A percentile compares a stretch with the other conserved stretches of the same genome.
Evolutionary conservation across 2,113 vertebrate genomes (phyloP).

Genomic region (Zapus hudsonius): DNA sequence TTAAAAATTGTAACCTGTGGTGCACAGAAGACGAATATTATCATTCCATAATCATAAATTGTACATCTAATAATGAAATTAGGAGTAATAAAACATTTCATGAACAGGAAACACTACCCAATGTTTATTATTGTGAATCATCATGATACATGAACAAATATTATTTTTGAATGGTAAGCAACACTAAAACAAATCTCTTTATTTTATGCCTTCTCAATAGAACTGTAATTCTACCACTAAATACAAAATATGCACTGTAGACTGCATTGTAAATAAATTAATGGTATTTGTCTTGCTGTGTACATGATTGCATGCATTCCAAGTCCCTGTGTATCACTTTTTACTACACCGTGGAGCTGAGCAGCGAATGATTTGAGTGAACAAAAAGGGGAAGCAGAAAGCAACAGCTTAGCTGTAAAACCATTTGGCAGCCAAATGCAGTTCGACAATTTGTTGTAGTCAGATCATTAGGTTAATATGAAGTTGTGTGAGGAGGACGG

Average conservation of each 20-base stretch:
- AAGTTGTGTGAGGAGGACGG: constrained; percentile 57
- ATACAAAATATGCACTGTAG: constrained; percentile 43
- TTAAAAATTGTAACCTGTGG: constrained; percentile 40
- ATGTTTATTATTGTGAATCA: constrained; percentile 63
- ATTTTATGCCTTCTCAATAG: constrained; percentile 57
- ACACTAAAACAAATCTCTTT: constrained; percentile 54
- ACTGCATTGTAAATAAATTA: constrained; percentile 64
- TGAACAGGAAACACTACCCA: neutral
- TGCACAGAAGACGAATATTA: constrained; percentile 6
- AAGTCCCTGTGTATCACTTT: constrained; percentile 62
- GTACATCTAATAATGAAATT: constrained; percentile 56
- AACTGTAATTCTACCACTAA: constrained; percentile 63
- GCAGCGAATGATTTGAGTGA: constrained; percentile 70
- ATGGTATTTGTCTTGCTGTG: constrained; percentile 65
- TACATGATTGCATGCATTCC: constrained; percentile 63
- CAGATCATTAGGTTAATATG: constrained; percentile 77
- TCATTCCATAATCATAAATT: constrained; percentile 49
- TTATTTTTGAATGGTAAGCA: constrained; percentile 48
- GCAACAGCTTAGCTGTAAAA: constrained; percentile 69
- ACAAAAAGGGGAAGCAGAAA: constrained; percentile 59
- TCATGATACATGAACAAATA: constrained; percentile 32
- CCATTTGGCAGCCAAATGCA: constrained; percentile 67
- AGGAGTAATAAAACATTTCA: constrained; percentile 48
- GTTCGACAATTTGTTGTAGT: constrained; percentile 69
- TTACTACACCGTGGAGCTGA: constrained; percentile 55